phyloP scores from a whole-genome alignment of 2,797 vertebrate genomes.

The Peromyscus melanophrys region DNA sequence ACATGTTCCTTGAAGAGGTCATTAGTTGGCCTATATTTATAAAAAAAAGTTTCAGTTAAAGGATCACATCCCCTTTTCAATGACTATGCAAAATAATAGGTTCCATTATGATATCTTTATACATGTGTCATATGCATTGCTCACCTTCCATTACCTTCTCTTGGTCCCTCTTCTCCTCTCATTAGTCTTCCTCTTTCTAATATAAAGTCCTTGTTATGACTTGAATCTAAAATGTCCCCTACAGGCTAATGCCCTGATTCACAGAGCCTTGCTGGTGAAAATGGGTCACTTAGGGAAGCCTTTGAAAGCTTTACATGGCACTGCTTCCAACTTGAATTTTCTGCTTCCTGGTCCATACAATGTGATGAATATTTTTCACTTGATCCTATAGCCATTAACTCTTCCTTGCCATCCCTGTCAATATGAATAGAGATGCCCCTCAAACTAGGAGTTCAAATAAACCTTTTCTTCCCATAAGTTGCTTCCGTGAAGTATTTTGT shows the following conservation, averaged over 20 bases:
- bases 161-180: background rate
- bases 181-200: background rate
- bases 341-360: background rate
- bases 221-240: background rate
- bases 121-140: background rate
- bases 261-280: background rate
- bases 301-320: background rate
- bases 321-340: background rate
- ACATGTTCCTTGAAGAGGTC: background rate
- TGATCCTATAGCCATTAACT: background rate
- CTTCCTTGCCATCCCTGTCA: background rate
- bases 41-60: background rate
- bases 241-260: background rate
- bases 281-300: background rate
- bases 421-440: background rate
- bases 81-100: background rate
- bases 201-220: background rate
- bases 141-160: background rate
- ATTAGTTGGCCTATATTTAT: conserved; percentile 13
- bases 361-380: background rate
- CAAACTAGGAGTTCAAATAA: background rate
- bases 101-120: background rate
- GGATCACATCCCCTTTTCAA: background rate
- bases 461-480: background rate
- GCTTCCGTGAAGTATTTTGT: background rate